Evolutionary conservation across 1,140 invertebrate species (phyloP).

Genomic region (Aphaenogaster ashmeadi): DNA sequence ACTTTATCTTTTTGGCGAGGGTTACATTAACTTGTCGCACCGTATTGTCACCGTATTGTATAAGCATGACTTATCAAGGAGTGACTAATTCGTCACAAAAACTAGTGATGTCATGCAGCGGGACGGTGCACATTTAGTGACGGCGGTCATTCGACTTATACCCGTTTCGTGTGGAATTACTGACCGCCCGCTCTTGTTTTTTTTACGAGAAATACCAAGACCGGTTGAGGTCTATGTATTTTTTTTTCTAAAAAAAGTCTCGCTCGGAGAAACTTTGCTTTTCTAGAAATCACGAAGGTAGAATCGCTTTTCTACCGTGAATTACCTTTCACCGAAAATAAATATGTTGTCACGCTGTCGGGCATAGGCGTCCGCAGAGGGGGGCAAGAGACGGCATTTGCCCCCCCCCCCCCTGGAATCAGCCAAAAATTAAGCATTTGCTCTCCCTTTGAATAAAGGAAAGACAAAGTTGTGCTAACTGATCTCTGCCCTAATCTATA

Average conservation of each 20-base stretch:
- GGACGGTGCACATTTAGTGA: conserved; percentile 1
- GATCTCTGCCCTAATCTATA: too few species aligned
- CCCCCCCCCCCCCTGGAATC: too few species aligned
- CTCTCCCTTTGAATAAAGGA: too few species aligned
- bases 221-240: neutral
- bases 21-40: neutral
- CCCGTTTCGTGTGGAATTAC: neutral
- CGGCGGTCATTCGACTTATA: neutral
- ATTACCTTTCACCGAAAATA: conserved; percentile 30
- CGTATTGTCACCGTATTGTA: neutral
- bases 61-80: conserved; percentile 48
- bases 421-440: too few species aligned
- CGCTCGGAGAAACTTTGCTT: neutral
- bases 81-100: conserved; percentile 65
- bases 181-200: neutral
- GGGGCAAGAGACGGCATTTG: too few species aligned
- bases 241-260: neutral
- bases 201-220: conserved; percentile 9
- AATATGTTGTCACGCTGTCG: neutral
- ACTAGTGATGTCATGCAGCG: conserved; percentile 64
- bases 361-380: too few species aligned
- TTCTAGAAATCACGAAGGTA: conserved; percentile 1
- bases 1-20: conserved; percentile 10
- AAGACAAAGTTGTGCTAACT: too few species aligned
- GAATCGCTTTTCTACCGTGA: neutral